Evolutionary conservation across 1,140 invertebrate genomes (phyloP).

Genomic region (Mercenaria mercenaria): DNA sequence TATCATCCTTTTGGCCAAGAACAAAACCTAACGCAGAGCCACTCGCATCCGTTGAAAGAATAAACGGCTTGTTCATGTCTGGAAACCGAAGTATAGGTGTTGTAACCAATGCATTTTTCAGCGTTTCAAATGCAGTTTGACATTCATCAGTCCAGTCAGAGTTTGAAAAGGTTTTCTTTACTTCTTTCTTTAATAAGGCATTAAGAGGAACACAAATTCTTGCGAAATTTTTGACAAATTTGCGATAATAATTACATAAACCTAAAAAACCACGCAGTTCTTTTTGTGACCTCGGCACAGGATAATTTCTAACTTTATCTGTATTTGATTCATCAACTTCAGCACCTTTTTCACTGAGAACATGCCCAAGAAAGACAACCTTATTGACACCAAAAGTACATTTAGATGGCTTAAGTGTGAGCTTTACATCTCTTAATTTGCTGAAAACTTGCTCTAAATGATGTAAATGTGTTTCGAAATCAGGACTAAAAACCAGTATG

Average conservation of each 20-base stretch:
- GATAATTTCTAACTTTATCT: constrained; percentile 53
- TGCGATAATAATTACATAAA: constrained; percentile 83
- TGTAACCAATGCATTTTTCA: constrained; percentile 67
- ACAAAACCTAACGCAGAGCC: constrained; percentile 72
- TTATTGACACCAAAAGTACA: constrained; percentile 62
- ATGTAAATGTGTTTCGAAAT: constrained; percentile 66
- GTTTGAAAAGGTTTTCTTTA: background rate
- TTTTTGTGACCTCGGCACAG: constrained; percentile 75
- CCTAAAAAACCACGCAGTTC: constrained; percentile 86
- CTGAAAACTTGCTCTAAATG: constrained; percentile 70
- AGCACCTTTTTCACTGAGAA: constrained; percentile 58
- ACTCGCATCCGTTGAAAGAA: constrained; percentile 73
- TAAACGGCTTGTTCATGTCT: constrained; percentile 70
- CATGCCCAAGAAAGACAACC: constrained; percentile 64
- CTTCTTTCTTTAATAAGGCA: constrained; percentile 63
- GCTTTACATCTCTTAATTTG: constrained; percentile 60
- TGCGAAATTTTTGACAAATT: constrained; percentile 83
- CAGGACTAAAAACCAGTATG: constrained; percentile 67
- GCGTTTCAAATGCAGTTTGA: constrained; percentile 68
- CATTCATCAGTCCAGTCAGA: constrained; percentile 66
- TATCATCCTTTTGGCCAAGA: constrained; percentile 79
- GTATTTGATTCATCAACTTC: constrained; percentile 53
- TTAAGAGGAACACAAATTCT: constrained; percentile 83
- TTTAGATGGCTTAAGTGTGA: constrained; percentile 58
- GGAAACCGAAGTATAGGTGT: constrained; percentile 72